phyloP scores from a whole-genome alignment of 2,888 invertebrate species.

The Dione vanillae region DNA sequence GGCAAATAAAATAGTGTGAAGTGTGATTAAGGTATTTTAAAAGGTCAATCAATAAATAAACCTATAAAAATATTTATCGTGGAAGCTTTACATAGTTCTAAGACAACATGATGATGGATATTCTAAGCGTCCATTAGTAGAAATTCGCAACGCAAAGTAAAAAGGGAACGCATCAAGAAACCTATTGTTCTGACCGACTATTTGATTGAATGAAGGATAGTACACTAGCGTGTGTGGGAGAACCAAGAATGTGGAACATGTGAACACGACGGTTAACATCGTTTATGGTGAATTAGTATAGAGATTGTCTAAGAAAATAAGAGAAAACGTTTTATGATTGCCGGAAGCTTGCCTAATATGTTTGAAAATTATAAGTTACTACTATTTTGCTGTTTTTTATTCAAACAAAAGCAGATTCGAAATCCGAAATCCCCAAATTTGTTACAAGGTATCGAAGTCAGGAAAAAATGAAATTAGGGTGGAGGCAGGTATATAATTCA shows the following conservation, averaged over 20 bases:
- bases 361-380: background rate
- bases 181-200: conserved; percentile 63
- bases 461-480: conserved; percentile 12
- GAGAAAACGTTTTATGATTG: conserved; percentile 6
- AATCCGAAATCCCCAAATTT: background rate
- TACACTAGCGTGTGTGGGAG: conserved; percentile 67
- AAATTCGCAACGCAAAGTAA: conserved; percentile 60
- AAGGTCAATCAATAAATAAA: conserved; percentile 10
- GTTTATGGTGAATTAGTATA: conserved; percentile 36
- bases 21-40: background rate
- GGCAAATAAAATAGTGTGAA: background rate
- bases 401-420: background rate
- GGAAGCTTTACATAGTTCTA: background rate
- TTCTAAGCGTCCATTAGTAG: conserved; percentile 49
- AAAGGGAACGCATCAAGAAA: conserved; percentile 54
- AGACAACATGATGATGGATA: conserved; percentile 40
- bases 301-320: conserved; percentile 23
- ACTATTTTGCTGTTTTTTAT: background rate
- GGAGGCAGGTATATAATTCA: conserved; percentile 22
- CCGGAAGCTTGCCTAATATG: background rate
- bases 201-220: conserved; percentile 65
- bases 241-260: conserved; percentile 74
- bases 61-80: background rate
- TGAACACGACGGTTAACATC: conserved; percentile 55
- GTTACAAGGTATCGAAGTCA: background rate